Evolutionary conservation across 2,113 vertebrate genomes (phyloP).

Genomic region (Myrmecobius fasciatus): DNA sequence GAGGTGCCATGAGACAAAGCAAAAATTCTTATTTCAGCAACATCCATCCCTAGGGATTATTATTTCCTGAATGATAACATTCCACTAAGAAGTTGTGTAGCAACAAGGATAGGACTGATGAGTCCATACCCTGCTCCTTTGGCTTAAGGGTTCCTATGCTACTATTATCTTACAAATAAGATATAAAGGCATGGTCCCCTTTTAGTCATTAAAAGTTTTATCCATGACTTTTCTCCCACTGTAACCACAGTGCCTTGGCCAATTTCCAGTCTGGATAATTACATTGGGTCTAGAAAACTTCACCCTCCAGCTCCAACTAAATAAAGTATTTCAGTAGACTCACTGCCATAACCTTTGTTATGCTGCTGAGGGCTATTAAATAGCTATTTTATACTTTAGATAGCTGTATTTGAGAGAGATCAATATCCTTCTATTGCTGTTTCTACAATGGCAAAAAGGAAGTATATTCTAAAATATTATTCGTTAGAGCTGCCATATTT

Average conservation of each 20-base stretch:
- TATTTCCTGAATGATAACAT: background rate
- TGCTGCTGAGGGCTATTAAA: conserved; percentile 56
- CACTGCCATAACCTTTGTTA: conserved; percentile 58
- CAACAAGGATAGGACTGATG: background rate
- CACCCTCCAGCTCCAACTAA: conserved; percentile 58
- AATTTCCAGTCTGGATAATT: conserved; percentile 64
- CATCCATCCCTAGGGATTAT: background rate
- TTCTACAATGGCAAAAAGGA: conserved; percentile 33
- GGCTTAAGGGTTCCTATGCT: background rate
- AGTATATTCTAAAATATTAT: conserved; percentile 46
- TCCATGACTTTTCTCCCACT: conserved; percentile 10
- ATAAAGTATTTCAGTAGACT: conserved; percentile 58
- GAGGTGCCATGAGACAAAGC: background rate
- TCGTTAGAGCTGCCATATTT: conserved; percentile 22
- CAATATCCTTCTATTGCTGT: conserved; percentile 54
- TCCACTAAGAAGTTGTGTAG: background rate
- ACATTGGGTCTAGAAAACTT: conserved; percentile 41
- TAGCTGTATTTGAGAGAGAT: conserved; percentile 56
- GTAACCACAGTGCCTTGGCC: conserved; percentile 49
- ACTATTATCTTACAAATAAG: background rate
- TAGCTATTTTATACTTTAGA: conserved; percentile 49
- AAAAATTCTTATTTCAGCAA: background rate
- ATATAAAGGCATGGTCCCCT: background rate
- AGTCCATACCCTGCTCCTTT: background rate
- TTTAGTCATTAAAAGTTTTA: background rate